Conservation (phyloP, 2,797 vertebrate species). For the Myoxocephalus aenaeus region DNA sequence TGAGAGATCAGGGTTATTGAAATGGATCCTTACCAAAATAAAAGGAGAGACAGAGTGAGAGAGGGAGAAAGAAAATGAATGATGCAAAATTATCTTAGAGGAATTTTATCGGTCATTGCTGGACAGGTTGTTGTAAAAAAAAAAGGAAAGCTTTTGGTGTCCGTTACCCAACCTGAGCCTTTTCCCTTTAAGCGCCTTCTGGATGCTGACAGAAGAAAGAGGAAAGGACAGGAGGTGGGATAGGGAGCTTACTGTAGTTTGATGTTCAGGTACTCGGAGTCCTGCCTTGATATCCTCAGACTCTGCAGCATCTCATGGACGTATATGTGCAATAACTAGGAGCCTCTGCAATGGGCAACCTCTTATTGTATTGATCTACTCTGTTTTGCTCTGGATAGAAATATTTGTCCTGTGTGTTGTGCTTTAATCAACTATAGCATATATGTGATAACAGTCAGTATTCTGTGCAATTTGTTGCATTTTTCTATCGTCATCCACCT, state of each 20-base stretch:
- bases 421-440: conserved; percentile 22
- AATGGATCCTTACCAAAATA: conserved; percentile 67
- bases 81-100: conserved; percentile 36
- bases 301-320: conserved; percentile 46
- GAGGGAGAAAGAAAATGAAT: conserved; percentile 22
- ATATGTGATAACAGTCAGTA: background rate
- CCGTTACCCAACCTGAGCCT: conserved; percentile 47
- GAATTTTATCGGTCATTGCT: conserved; percentile 54
- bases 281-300: conserved; percentile 46
- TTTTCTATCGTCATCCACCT: conserved; percentile 8
- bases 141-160: conserved; percentile 57
- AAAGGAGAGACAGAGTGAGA: conserved; percentile 13
- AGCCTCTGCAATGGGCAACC: conserved; percentile 53
- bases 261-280: conserved; percentile 65
- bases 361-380: conserved; percentile 53
- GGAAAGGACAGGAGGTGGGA: conserved; percentile 51
- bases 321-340: conserved; percentile 25
- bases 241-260: conserved; percentile 53
- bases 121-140: conserved; percentile 53
- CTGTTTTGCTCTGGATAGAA: conserved; percentile 21
- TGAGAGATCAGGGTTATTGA: conserved; percentile 73
- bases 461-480: conserved; percentile 12
- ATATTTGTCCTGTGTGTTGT: conserved; percentile 4
- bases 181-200: conserved; percentile 66
- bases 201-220: conserved; percentile 55